A percentile compares a stretch with the other conserved stretches of the same genome.
Evolutionary conservation across 2,797 vertebrate genomes (phyloP).

Genomic region (Xiphorhynchus erythropygius): DNA sequence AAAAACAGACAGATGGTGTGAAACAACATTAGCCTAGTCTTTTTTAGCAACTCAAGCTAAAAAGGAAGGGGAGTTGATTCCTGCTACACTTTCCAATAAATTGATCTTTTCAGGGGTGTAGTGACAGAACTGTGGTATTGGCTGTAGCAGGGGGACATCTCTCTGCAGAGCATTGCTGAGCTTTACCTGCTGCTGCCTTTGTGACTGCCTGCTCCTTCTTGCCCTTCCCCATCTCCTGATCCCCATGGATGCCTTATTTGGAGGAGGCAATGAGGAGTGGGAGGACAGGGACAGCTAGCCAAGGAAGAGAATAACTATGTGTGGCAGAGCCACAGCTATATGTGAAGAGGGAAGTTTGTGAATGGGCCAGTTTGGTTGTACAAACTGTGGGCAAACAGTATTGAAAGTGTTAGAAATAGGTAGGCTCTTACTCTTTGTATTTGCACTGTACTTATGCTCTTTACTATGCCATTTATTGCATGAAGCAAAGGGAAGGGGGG

Average conservation of each 20-base stretch:
- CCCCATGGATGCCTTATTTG: neutral
- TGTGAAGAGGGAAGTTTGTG: neutral
- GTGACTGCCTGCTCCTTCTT: neutral
- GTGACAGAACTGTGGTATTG: neutral
- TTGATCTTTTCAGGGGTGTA: neutral
- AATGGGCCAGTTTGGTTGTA: neutral
- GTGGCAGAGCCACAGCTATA: neutral
- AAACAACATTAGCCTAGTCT: neutral
- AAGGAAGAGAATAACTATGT: neutral
- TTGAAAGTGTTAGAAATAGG: neutral
- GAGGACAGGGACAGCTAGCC: neutral
- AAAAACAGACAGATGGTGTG: conserved; percentile 1
- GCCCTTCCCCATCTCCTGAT: neutral
- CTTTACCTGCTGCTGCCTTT: neutral
- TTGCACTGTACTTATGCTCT: neutral
- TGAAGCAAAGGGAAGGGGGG: neutral
- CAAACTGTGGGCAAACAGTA: neutral
- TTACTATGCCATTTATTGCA: neutral
- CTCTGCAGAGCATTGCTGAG: neutral
- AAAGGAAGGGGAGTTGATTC: neutral
- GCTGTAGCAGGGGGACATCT: neutral
- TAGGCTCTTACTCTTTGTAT: neutral
- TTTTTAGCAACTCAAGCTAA: neutral
- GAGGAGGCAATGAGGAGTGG: neutral
- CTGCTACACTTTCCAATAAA: neutral